phyloP scores from a whole-genome alignment of 2,888 invertebrate species.

The Ferrisia virgata region DNA sequence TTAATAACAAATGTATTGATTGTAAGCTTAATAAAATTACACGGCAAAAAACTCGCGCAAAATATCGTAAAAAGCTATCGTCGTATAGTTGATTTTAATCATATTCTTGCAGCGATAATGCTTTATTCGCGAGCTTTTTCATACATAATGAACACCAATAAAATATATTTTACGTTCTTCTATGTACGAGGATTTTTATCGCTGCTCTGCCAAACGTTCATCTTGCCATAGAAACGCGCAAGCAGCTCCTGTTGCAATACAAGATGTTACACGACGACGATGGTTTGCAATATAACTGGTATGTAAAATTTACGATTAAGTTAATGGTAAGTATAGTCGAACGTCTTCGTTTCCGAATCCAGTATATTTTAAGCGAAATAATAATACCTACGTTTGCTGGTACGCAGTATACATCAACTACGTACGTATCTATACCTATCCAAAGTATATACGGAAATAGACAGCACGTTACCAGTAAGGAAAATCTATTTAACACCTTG shows the following conservation, averaged over 20 bases:
- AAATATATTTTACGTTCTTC: not conserved
- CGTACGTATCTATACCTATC: too few relatives aligned
- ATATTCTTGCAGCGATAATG: not conserved
- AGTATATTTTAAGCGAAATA: not conserved
- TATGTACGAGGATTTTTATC: not conserved
- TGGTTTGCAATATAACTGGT: not conserved
- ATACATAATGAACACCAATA: not conserved
- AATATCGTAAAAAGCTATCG: not conserved
- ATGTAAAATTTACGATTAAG: too few relatives aligned
- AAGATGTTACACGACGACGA: too few relatives aligned
- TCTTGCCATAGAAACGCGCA: too few relatives aligned
- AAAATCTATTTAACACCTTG: constrained; percentile 10
- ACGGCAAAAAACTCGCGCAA: not conserved
- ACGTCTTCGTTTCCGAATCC: not conserved
- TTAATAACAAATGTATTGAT: too few relatives aligned
- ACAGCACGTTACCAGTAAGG: not conserved
- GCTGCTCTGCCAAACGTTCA: not conserved
- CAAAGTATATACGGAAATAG: constrained; percentile 2
- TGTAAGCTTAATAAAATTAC: not conserved
- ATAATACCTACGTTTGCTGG: not conserved
- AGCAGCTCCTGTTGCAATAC: too few relatives aligned
- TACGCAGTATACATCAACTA: too few relatives aligned
- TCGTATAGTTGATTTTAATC: constrained; percentile 1
- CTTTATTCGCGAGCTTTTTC: not conserved
- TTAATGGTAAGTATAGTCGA: too few relatives aligned